Conservation (phyloP, 2,888 invertebrate genomes). For the Cantharis rufa region DNA sequence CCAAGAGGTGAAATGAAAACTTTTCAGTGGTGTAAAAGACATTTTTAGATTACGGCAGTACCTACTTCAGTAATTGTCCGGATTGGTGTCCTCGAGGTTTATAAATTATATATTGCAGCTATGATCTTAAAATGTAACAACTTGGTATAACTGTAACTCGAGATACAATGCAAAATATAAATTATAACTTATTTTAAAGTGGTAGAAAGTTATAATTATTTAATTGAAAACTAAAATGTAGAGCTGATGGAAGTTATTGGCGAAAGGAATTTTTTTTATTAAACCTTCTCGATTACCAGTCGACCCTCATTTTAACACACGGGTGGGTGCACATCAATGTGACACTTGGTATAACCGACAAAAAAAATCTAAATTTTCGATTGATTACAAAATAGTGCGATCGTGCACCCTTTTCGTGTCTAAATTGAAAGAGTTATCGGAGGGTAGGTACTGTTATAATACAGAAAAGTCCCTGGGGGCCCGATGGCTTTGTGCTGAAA, state of each 20-base stretch:
- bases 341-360: not conserved
- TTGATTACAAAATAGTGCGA: not conserved
- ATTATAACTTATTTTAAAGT: not conserved
- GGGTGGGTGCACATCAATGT: not conserved
- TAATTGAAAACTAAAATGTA: not conserved
- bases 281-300: not conserved
- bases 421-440: not conserved
- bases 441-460: no score
- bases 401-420: not conserved
- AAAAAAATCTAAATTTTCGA: not conserved
- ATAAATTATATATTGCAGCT: not conserved
- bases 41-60: no score
- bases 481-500: not conserved
- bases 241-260: not conserved
- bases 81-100: not conserved
- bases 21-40: no score
- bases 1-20: no score
- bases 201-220: slow-evolving; percentile 8
- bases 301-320: not conserved
- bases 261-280: not conserved
- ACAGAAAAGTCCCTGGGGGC: not conserved
- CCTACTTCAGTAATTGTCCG: no score
- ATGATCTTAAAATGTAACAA: not conserved
- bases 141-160: not conserved
- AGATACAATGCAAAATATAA: not conserved